Percentiles rank a stretch among this genome's conserved stretches.
Evolutionary conservation across 2,888 invertebrate species (phyloP).

Genomic region (Pandemis cinnamomeana): DNA sequence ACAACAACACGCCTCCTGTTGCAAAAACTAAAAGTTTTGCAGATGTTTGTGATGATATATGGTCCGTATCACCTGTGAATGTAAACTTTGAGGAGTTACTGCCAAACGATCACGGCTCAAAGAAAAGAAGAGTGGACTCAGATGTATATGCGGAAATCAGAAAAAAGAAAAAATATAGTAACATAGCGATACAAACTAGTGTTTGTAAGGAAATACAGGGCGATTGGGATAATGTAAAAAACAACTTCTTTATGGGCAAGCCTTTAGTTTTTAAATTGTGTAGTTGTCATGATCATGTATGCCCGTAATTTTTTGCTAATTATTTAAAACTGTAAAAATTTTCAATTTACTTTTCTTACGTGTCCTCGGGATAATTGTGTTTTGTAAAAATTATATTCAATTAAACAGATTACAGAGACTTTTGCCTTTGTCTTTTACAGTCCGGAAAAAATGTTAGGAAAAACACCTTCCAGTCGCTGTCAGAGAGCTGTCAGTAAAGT

Average conservation of each 20-base stretch:
- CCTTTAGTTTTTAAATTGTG: constrained; percentile 45
- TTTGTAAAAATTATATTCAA: no score
- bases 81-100: constrained; percentile 1
- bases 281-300: constrained; percentile 44
- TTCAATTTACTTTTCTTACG: no score
- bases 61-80: constrained; percentile 15
- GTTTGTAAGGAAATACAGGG: neutral
- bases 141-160: neutral
- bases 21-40: neutral
- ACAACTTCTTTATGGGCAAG: constrained; percentile 43
- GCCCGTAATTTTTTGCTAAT: constrained; percentile 17
- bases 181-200: constrained; percentile 19
- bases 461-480: no score
- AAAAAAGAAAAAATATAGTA: constrained; percentile 9
- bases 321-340: no score
- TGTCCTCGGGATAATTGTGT: no score
- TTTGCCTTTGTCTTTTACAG: no score
- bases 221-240: constrained; percentile 41
- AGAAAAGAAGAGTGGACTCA: constrained; percentile 2
- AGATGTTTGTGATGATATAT: constrained; percentile 13
- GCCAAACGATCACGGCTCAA: neutral
- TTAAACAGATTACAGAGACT: no score
- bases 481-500: no score
- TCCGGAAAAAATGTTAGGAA: neutral
- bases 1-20: neutral